Evolutionary conservation across 2,113 vertebrate species (phyloP).

Genomic region (Ranitomeya imitator): DNA sequence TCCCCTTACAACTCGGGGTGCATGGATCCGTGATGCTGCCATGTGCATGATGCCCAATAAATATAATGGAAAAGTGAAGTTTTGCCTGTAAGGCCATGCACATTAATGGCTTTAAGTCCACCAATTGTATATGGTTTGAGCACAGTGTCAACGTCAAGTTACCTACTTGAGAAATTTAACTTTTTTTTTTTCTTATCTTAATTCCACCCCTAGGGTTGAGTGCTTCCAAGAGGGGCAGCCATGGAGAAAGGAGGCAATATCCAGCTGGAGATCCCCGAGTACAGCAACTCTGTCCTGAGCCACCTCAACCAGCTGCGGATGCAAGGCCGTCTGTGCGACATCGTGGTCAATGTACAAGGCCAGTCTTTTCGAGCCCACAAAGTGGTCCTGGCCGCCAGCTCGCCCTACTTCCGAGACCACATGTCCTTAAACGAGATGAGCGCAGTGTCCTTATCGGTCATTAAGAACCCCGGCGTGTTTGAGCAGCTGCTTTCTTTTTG

Average conservation of each 20-base stretch:
- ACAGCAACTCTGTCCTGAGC: slow-evolving; percentile 95
- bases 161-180: not conserved
- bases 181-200: slow-evolving; percentile 8
- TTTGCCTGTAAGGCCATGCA: no score
- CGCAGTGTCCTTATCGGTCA: slow-evolving; percentile 93
- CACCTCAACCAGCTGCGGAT: slow-evolving; percentile 97
- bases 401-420: slow-evolving; percentile 98
- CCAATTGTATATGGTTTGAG: no score
- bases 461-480: slow-evolving; percentile 93
- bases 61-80: no score
- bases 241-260: slow-evolving; percentile 97
- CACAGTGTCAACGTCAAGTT: not conserved
- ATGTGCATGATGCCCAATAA: no score
- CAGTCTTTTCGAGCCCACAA: slow-evolving; percentile 97
- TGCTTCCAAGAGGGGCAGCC: slow-evolving; percentile 65
- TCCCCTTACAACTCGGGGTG: no score
- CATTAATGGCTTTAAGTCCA: no score
- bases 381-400: slow-evolving; percentile 96
- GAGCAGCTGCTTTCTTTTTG: slow-evolving; percentile 97
- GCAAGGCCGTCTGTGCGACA: slow-evolving; percentile 96
- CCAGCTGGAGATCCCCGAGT: slow-evolving; percentile 96
- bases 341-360: slow-evolving; percentile 95
- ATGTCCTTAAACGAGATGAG: slow-evolving; percentile 99
- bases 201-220: slow-evolving; percentile 64
- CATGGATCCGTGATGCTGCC: no score